A percentile compares a stretch with the other conserved stretches of the same genome.
Evolutionary conservation across 35 echinoderm and acorn worm genomes (phyloP).

Genomic region (Ophiothrix spiculata): DNA sequence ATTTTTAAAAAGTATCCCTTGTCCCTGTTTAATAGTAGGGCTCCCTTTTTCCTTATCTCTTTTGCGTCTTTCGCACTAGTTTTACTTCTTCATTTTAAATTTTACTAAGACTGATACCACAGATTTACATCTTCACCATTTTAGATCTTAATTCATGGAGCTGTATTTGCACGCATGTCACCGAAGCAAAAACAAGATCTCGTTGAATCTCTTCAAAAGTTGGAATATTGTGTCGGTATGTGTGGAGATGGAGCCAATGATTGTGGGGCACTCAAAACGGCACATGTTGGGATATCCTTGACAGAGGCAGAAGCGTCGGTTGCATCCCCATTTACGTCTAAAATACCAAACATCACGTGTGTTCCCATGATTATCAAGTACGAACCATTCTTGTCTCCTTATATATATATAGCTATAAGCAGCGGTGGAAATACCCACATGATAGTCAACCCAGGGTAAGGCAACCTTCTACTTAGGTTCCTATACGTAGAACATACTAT

Average conservation of each 20-base stretch:
- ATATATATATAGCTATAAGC: no score
- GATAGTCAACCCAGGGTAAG: no score
- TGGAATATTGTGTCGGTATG: constrained; percentile 76
- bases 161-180: constrained; percentile 88
- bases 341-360: constrained; percentile 81
- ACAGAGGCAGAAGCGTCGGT: constrained; percentile 90
- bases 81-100: background rate
- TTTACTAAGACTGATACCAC: no score
- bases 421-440: no score
- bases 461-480: no score
- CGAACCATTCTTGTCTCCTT: no score
- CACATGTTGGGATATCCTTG: constrained; percentile 81
- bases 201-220: constrained; percentile 54
- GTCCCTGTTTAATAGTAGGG: no score
- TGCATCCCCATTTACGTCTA: constrained; percentile 90
- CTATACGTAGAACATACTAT: no score
- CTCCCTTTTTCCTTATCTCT: no score
- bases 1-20: no score
- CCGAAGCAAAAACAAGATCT: constrained; percentile 72
- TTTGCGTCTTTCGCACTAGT: background rate
- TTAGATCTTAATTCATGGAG: constrained; percentile 44
- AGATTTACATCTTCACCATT: background rate
- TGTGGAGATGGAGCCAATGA: constrained; percentile 98
- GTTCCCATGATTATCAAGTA: constrained; percentile 78
- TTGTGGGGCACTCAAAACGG: constrained; percentile 87